Percentiles rank a stretch among this genome's conserved stretches.
Evolutionary conservation across 2,888 invertebrate species (phyloP).

Genomic region (Philhelius pedissequus): DNA sequence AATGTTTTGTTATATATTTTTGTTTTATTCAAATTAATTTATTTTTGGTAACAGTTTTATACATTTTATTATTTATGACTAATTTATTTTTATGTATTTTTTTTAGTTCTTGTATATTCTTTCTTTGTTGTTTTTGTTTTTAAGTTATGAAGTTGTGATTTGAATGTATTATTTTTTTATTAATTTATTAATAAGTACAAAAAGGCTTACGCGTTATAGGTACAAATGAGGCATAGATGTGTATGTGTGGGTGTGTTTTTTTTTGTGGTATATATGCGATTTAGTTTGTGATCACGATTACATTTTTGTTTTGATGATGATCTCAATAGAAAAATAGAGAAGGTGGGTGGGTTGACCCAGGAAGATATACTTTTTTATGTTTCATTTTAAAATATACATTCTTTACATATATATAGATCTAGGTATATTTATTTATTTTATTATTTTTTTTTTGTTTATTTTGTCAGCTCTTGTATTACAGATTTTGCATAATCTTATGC

Average conservation of each 20-base stretch:
- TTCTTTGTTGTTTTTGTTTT: background rate
- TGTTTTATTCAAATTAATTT: constrained; percentile 14
- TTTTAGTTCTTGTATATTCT: constrained; percentile 9
- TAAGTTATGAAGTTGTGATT: constrained; percentile 43
- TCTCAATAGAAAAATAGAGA: constrained; percentile 77
- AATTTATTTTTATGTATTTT: no score
- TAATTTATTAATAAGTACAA: constrained; percentile 55
- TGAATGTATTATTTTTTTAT: constrained; percentile 35
- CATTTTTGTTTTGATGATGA: constrained; percentile 37
- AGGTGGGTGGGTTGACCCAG: constrained; percentile 79
- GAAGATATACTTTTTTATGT: constrained; percentile 72
- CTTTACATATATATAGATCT: constrained; percentile 47
- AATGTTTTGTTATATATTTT: constrained; percentile 12
- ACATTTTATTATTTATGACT: constrained; percentile 29
- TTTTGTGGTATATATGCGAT: constrained; percentile 38
- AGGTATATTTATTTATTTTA: constrained; percentile 32
- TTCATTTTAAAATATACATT: constrained; percentile 66
- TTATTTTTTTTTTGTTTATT: constrained; percentile 47
- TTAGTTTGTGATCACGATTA: constrained; percentile 36
- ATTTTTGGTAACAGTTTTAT: constrained; percentile 45
- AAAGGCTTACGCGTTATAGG: constrained; percentile 71
- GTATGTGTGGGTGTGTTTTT: constrained; percentile 67
- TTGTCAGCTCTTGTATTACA: constrained; percentile 35
- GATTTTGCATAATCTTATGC: constrained; percentile 52
- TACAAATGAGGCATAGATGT: constrained; percentile 75